Evolutionary conservation across 2,888 invertebrate species (phyloP).

Genomic region (Acronicta alni): DNA sequence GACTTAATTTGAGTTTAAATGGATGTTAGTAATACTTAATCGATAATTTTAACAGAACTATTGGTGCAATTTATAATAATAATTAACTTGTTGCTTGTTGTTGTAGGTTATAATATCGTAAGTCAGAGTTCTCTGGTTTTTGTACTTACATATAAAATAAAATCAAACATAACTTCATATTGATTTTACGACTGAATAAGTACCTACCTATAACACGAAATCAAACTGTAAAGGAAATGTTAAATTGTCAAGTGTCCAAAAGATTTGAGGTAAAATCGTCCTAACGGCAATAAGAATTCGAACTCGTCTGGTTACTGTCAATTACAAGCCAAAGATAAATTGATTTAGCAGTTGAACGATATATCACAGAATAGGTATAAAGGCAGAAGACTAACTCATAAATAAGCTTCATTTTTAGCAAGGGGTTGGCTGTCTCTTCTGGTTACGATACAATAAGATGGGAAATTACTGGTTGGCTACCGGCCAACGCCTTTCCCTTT

Average conservation of each 20-base stretch:
- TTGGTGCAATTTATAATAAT: neutral
- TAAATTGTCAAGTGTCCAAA: conserved; percentile 15
- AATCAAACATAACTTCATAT: too few species aligned
- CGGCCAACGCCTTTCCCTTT: too few species aligned
- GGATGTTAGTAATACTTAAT: neutral
- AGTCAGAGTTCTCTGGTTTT: too few species aligned
- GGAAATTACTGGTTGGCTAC: too few species aligned
- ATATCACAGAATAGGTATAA: neutral
- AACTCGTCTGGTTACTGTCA: conserved; percentile 47
- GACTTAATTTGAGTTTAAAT: conserved; percentile 23
- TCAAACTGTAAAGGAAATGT: neutral
- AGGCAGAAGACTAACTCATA: conserved; percentile 11
- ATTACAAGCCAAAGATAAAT: conserved; percentile 47
- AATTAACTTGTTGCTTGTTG: too few species aligned
- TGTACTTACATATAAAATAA: too few species aligned
- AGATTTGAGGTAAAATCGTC: conserved; percentile 29
- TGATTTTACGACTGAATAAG: too few species aligned
- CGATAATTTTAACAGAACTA: neutral
- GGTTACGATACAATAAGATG: too few species aligned
- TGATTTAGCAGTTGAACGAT: conserved; percentile 35
- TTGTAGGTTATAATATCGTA: too few species aligned
- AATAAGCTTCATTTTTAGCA: neutral
- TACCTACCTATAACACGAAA: too few species aligned
- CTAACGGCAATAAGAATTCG: conserved; percentile 32
- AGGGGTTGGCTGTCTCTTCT: too few species aligned